Conservation (phyloP, 2,797 vertebrate genomes). For the Betta splendens region DNA sequence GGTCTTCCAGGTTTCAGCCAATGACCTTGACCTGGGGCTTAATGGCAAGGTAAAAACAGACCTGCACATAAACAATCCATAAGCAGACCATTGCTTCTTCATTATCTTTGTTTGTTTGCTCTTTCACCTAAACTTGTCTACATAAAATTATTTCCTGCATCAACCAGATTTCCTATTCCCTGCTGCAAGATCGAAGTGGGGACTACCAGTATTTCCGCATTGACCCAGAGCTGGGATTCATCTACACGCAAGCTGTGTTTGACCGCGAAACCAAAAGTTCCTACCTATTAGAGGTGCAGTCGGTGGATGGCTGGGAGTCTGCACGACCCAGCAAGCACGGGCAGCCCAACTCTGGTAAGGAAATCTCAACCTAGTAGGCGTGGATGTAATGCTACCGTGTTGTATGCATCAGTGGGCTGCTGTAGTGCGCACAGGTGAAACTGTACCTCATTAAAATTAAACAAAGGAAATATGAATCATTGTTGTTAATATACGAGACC, state of each 20-base stretch:
- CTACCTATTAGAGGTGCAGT: conserved; percentile 89
- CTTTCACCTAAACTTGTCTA: not conserved
- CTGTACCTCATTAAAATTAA: not conserved
- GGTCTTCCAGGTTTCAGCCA: conserved; percentile 87
- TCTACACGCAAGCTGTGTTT: conserved; percentile 86
- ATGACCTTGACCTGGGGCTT: conserved; percentile 85
- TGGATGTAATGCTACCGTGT: not conserved
- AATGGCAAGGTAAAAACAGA: conserved; percentile 85
- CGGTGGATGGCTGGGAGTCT: conserved; percentile 87
- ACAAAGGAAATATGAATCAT: not conserved
- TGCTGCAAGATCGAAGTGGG: conserved; percentile 86
- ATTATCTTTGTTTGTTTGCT: not conserved
- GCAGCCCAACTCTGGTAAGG: conserved; percentile 88
- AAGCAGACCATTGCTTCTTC: conserved; percentile 5
- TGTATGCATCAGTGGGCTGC: not conserved
- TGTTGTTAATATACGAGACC: no score
- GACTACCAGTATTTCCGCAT: conserved; percentile 86
- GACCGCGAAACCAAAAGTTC: conserved; percentile 89
- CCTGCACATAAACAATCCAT: not conserved
- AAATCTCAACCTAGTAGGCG: not conserved
- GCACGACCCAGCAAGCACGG: conserved; percentile 88
- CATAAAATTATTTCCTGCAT: not conserved
- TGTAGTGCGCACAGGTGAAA: not conserved
- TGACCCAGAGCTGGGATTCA: conserved; percentile 84
- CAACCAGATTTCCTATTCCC: conserved; percentile 87